Evolutionary conservation across 2,113 vertebrate species (phyloP), one percentile per base, ranked within the genome.

Genomic region (Bos indicus): DNA sequence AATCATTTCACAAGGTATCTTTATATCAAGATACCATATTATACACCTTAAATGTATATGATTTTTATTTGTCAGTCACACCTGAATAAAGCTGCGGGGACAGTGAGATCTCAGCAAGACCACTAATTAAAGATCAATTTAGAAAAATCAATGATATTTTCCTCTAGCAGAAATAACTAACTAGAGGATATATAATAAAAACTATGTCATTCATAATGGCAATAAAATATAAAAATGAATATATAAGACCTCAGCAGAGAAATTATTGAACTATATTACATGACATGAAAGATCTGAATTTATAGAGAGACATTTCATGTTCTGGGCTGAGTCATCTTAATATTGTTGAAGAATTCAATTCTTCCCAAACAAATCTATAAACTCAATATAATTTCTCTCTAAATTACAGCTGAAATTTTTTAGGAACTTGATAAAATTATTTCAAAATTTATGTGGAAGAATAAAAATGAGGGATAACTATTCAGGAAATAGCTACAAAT

Each of bases 121-220:
- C 52, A n/a, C 88, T 57, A 60, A 94, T 48, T 78, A 71, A 88
- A 94, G 8, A 88, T 91, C 40, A 96, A 78, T 52, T 74, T 90
- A 95, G 67, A 81, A 96, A 97, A 94, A 51, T 94, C 64, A 60
- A 28, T 91, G 56, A 25, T 88, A 64, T 67, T 92, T 95, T 93
- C 82, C 91, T 88, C 30, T 74, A 82, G 92, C 43, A 80, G 56
- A 12, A 25, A 78, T 64, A 92, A 71, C 40, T 57, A 87, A 74
- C 30, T 57, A 91, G 21, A 84, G 52, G 52, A 36, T 81, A 28
- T 23, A 25, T n/a, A 62, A 80, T 88, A 88, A 88, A 97, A 48
- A 60, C 91, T 59, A 78, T 74, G 21, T 23, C 36, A 91, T 91
- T 62, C 86, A 80, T 30, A 82, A 83, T 83, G 40, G 6, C 74